Conservation (phyloP, 2,888 invertebrate genomes). For the Blastobasis adustella region DNA sequence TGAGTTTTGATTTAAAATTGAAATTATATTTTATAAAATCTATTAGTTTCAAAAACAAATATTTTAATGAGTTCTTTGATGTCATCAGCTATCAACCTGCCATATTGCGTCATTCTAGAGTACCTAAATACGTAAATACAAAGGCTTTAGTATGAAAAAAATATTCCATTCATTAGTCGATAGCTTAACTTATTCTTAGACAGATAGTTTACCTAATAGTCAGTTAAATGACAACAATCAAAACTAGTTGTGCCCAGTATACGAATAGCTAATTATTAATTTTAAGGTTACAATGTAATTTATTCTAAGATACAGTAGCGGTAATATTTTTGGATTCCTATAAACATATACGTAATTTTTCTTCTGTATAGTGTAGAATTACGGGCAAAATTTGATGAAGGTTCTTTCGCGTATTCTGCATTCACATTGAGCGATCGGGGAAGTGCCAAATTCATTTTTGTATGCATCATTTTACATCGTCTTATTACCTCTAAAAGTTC, state of each 20-base stretch:
- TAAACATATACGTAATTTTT: constrained; percentile 72
- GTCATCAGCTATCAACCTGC: constrained; percentile 9
- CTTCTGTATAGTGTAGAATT: constrained; percentile 41
- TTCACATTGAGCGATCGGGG: constrained; percentile 32
- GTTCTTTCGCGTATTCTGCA: constrained; percentile 51
- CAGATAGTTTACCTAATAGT: constrained; percentile 70
- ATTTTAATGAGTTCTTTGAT: background rate
- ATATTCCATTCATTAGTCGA: constrained; percentile 72
- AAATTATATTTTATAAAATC: too few relatives aligned
- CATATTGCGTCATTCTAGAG: constrained; percentile 37
- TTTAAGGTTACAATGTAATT: constrained; percentile 66
- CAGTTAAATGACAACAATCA: constrained; percentile 72
- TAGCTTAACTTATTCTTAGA: constrained; percentile 72
- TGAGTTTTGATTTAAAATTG: too few relatives aligned
- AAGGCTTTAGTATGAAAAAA: constrained; percentile 67
- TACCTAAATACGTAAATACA: constrained; percentile 67
- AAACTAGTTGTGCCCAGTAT: constrained; percentile 76
- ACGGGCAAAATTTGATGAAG: constrained; percentile 44
- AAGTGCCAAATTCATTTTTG: constrained; percentile 66
- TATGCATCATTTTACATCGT: constrained; percentile 38
- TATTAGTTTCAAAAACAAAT: too few relatives aligned
- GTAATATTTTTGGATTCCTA: constrained; percentile 76
- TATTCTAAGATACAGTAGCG: constrained; percentile 72
- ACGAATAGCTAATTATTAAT: constrained; percentile 62
- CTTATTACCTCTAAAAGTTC: constrained; percentile 49